Conservation (phyloP, 2,888 invertebrate genomes). For the Gymnoscelis rufifasciata region DNA sequence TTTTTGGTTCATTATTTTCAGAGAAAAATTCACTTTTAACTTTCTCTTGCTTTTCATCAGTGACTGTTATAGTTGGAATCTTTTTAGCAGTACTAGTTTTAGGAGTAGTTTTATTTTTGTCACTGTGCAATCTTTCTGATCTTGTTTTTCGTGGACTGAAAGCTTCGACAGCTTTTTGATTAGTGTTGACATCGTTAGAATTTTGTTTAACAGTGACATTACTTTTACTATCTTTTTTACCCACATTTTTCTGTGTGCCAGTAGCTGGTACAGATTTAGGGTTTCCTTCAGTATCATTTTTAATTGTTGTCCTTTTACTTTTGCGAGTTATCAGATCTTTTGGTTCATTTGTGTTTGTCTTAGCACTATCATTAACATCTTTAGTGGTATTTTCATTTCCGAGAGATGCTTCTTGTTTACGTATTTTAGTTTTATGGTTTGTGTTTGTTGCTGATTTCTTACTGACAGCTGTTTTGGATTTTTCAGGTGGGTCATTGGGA, state of each 20-base stretch:
- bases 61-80: slow-evolving; percentile 46
- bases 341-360: neutral
- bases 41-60: slow-evolving; percentile 37
- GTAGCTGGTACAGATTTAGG: slow-evolving; percentile 3
- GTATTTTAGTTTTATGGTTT: slow-evolving; percentile 2
- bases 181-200: neutral
- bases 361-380: neutral
- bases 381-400: too few species aligned
- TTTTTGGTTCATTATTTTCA: slow-evolving; percentile 26
- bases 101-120: neutral
- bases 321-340: too few species aligned
- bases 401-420: slow-evolving; percentile 6
- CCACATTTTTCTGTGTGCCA: neutral
- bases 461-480: slow-evolving; percentile 10
- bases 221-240: neutral
- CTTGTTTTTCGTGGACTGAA: slow-evolving; percentile 23
- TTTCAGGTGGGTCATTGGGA: slow-evolving; percentile 3
- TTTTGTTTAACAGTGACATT: slow-evolving; percentile 10
- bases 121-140: slow-evolving; percentile 14
- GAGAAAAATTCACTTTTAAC: slow-evolving; percentile 54
- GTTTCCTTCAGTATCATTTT: slow-evolving; percentile 13
- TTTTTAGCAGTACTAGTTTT: slow-evolving; percentile 18
- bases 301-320: slow-evolving; percentile 4
- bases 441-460: slow-evolving; percentile 7
- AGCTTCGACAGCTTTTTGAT: slow-evolving; percentile 2